phyloP scores from a whole-genome alignment of 2,888 invertebrate genomes.

The Agapostemon virescens region DNA sequence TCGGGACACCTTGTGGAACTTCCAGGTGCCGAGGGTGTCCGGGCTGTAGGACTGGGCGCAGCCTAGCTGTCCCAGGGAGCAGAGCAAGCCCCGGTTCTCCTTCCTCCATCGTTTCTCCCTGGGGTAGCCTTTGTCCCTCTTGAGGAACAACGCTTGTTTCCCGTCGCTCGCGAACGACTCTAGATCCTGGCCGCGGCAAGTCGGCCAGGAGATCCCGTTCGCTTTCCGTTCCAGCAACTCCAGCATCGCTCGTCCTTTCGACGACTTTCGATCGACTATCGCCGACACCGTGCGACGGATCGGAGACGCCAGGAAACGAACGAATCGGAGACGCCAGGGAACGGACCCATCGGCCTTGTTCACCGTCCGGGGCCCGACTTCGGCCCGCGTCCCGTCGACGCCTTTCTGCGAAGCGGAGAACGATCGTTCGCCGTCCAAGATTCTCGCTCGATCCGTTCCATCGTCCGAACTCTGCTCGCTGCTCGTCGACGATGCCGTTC shows the following conservation, averaged over 20 bases:
- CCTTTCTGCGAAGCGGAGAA: background rate
- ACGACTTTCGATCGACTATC: background rate
- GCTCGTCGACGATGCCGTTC: no score
- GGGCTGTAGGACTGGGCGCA: slow-evolving; percentile 75
- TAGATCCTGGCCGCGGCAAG: slow-evolving; percentile 63
- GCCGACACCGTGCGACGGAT: background rate
- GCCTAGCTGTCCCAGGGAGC: slow-evolving; percentile 73
- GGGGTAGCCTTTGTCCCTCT: slow-evolving; percentile 41
- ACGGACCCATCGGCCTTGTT: no score
- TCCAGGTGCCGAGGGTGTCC: slow-evolving; percentile 77
- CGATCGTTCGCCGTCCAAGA: background rate
- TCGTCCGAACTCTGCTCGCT: no score
- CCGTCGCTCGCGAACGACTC: slow-evolving; percentile 56
- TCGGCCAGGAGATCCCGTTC: slow-evolving; percentile 74
- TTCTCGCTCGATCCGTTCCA: background rate
- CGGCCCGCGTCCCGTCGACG: background rate
- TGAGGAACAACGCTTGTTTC: slow-evolving; percentile 61
- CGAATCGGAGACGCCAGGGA: no score
- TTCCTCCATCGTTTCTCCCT: slow-evolving; percentile 71
- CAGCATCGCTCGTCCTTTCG: slow-evolving; percentile 64
- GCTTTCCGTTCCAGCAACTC: slow-evolving; percentile 73
- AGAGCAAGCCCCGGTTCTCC: slow-evolving; percentile 73
- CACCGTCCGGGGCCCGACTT: no score
- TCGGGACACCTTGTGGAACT: slow-evolving; percentile 73
- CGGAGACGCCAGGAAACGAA: background rate